Conservation (phyloP, 2,113 vertebrate genomes). For the Blennius ocellaris region DNA sequence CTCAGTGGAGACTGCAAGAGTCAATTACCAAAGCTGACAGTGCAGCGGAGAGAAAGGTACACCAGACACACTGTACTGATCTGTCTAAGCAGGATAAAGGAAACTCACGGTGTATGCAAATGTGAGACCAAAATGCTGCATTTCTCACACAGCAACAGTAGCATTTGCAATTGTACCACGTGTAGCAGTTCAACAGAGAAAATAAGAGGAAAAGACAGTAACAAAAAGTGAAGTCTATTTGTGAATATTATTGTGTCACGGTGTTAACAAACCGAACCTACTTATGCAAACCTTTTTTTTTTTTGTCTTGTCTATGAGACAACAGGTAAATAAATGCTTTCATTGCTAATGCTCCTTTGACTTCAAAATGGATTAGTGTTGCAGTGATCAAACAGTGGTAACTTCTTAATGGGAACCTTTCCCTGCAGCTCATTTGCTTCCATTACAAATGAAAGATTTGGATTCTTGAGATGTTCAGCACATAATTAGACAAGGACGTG, state of each 20-base stretch:
- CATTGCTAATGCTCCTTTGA: neutral
- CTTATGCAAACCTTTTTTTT: too few species aligned
- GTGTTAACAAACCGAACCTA: too few species aligned
- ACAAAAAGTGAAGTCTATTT: too few species aligned
- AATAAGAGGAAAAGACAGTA: too few species aligned
- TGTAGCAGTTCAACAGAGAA: too few species aligned
- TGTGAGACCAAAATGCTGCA: constrained; percentile 53
- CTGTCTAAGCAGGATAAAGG: constrained; percentile 58
- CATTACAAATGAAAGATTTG: constrained; percentile 49
- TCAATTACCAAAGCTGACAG: constrained; percentile 78
- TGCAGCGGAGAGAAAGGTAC: constrained; percentile 61
- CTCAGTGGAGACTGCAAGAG: constrained; percentile 70
- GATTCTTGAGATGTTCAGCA: constrained; percentile 53
- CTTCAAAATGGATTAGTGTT: constrained; percentile 47
- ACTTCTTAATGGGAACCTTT: constrained; percentile 57
- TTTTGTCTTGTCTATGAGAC: neutral
- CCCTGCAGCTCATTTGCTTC: constrained; percentile 25
- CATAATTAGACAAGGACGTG: constrained; percentile 9
- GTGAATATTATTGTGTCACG: too few species aligned
- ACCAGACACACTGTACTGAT: constrained; percentile 55
- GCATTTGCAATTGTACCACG: too few species aligned
- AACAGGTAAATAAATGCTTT: constrained; percentile 19
- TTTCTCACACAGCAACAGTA: constrained; percentile 37
- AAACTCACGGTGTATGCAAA: constrained; percentile 50
- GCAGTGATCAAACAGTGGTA: constrained; percentile 47